phyloP scores from a whole-genome alignment of 2,888 invertebrate species.

The Bursaphelenchus okinawaensis region DNA sequence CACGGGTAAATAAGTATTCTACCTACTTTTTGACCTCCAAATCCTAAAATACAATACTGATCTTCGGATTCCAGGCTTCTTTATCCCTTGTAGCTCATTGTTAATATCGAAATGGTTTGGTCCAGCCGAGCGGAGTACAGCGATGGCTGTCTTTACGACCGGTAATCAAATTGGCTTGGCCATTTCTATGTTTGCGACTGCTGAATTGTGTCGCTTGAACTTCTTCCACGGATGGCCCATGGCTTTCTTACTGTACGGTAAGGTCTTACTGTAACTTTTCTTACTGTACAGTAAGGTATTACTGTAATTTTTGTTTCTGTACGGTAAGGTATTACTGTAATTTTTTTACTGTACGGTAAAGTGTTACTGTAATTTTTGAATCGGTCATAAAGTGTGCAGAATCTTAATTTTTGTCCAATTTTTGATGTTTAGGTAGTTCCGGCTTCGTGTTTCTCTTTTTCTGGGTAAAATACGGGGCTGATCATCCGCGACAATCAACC shows the following conservation, averaged over 20 bases:
- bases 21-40: too few relatives aligned
- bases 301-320: not conserved
- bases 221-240: conserved; percentile 49
- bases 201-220: conserved; percentile 39
- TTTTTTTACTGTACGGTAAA: conserved; percentile 41
- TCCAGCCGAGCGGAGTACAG: conserved; percentile 46
- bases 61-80: conserved; percentile 32
- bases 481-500: conserved; percentile 42
- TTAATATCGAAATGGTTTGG: conserved; percentile 52
- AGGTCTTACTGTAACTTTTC: too few relatives aligned
- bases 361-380: too few relatives aligned
- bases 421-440: conserved; percentile 27
- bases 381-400: too few relatives aligned
- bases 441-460: conserved; percentile 43
- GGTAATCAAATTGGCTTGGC: conserved; percentile 47
- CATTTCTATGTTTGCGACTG: conserved; percentile 45
- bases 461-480: conserved; percentile 38
- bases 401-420: not conserved
- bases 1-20: too few relatives aligned
- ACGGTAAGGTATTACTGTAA: conserved; percentile 21
- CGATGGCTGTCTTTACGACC: conserved; percentile 56
- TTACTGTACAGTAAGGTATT: not conserved
- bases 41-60: too few relatives aligned
- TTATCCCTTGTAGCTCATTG: conserved; percentile 44
- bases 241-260: conserved; percentile 41